A percentile compares a stretch with the other conserved stretches of the same genome.
These are phyloP conservation scores for Gymnogyps californianus DNA, from an alignment of 2,113 vertebrate genomes.

Conservation along the genomic window DNA sequence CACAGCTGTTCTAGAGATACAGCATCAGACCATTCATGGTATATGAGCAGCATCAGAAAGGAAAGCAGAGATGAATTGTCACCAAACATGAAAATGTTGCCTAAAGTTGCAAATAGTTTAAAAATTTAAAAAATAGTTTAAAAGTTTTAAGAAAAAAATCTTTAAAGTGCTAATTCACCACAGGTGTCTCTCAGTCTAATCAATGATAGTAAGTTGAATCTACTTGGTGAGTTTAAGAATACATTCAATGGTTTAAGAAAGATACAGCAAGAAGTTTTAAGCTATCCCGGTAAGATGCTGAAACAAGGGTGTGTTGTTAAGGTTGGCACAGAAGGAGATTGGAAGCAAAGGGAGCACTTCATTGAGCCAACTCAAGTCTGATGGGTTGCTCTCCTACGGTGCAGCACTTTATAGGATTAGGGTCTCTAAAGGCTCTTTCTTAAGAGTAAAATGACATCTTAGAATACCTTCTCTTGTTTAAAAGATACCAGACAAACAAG, in stretches of 20 bases:
- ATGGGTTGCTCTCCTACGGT: neutral
- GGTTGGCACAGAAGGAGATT: neutral
- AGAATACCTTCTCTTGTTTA: neutral
- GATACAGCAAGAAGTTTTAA: neutral
- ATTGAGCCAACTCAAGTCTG: neutral
- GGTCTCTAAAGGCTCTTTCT: neutral
- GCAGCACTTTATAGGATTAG: neutral
- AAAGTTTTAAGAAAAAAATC: neutral
- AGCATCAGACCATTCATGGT: neutral
- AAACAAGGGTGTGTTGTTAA: neutral
- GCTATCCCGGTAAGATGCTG: neutral
- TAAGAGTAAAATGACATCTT: neutral
- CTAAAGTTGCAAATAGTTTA: neutral
- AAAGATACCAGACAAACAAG: neutral
- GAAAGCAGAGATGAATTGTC: neutral
- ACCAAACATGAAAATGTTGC: neutral
- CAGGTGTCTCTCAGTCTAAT: neutral
- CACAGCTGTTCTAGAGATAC: neutral
- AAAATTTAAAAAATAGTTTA: accelerated
- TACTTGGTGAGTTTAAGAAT: neutral
- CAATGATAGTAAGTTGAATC: neutral
- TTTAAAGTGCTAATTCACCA: neutral
- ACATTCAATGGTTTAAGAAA: neutral
- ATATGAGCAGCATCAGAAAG: neutral
- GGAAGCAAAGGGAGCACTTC: neutral